Percentiles rank a stretch among this genome's conserved stretches.
phyloP scores from a whole-genome alignment of 2,113 vertebrate species.

The Theristicus caerulescens region DNA sequence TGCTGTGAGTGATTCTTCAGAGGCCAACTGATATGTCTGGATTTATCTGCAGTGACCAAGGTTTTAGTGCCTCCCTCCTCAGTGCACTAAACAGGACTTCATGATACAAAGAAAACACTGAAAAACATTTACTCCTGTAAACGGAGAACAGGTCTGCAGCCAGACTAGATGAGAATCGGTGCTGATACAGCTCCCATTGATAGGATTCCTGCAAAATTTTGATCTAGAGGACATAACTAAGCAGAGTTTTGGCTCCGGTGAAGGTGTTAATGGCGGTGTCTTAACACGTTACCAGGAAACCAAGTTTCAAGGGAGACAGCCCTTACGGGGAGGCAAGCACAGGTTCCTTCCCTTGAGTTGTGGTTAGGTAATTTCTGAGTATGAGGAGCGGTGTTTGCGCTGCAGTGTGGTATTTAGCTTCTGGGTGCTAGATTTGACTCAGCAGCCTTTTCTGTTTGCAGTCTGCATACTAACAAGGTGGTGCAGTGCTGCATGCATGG shows the following conservation, averaged over 20 bases:
- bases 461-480: not conserved
- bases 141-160: not conserved
- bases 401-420: constrained; percentile 17
- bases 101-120: not conserved
- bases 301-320: not conserved
- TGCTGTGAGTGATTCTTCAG: constrained; percentile 36
- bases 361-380: not conserved
- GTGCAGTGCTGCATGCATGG: not conserved
- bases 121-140: not conserved
- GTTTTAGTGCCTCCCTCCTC: not conserved
- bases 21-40: constrained; percentile 31
- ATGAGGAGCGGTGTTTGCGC: not conserved
- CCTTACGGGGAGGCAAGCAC: accelerated
- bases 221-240: not conserved
- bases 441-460: not conserved
- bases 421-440: constrained; percentile 27
- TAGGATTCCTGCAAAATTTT: not conserved
- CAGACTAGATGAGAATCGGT: not conserved
- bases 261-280: not conserved
- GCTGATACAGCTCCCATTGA: not conserved
- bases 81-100: not conserved
- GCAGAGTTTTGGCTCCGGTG: not conserved
- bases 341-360: not conserved
- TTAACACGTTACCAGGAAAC: not conserved
- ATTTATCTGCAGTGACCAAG: constrained; percentile 38